Conservation (phyloP, 1,140 invertebrate species). For the Steinernema feltiae region DNA sequence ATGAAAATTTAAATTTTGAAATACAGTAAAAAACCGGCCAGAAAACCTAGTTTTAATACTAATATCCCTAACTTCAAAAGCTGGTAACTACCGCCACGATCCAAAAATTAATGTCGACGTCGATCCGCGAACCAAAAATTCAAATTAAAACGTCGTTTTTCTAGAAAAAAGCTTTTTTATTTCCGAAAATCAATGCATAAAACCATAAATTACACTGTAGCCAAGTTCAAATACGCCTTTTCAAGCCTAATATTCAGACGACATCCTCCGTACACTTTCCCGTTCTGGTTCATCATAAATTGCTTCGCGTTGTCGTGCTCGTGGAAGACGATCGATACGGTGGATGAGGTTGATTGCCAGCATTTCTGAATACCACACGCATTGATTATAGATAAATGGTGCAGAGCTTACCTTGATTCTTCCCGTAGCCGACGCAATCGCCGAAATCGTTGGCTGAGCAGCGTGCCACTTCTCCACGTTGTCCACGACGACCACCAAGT, state of each 20-base stretch:
- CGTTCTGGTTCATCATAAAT: conserved; percentile 2
- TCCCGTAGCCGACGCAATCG: conserved; percentile 1
- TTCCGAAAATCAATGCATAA: no score
- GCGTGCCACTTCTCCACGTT: background rate
- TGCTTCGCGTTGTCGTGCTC: conserved; percentile 3
- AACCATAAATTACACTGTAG: background rate
- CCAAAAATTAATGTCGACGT: no score
- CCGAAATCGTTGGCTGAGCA: background rate
- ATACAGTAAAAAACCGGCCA: no score
- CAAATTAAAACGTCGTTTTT: no score
- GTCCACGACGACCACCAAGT: background rate
- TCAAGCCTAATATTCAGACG: background rate
- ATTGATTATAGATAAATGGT: no score
- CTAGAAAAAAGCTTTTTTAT: no score
- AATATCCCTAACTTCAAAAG: no score
- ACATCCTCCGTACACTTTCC: background rate
- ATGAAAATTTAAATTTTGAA: no score
- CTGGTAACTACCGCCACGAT: no score
- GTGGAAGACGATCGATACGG: background rate
- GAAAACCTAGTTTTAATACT: no score
- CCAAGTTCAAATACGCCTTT: background rate
- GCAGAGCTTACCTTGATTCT: conserved; percentile 7
- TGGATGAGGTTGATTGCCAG: background rate
- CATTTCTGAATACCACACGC: background rate
- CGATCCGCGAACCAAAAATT: no score